Conservation (phyloP, 1,140 invertebrate genomes). For the Triops cancriformis region DNA sequence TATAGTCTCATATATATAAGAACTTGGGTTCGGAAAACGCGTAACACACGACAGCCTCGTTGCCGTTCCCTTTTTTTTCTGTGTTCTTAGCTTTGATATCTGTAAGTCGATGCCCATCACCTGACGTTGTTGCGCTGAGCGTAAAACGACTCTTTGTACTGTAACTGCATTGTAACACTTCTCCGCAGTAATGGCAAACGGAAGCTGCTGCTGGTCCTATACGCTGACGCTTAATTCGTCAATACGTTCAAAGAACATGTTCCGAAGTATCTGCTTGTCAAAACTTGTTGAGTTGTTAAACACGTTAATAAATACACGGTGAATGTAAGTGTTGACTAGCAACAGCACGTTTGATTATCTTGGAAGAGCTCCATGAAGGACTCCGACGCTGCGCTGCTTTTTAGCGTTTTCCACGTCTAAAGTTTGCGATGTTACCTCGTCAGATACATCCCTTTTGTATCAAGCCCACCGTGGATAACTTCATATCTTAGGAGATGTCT, state of each 20-base stretch:
- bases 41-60: neutral
- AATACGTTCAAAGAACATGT: neutral
- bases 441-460: neutral
- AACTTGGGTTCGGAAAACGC: neutral
- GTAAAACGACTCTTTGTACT: neutral
- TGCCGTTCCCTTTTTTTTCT: neutral
- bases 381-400: neutral
- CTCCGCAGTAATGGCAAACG: neutral
- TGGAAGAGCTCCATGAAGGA: neutral
- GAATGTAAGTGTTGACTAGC: neutral
- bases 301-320: neutral
- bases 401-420: neutral
- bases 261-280: neutral
- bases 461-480: neutral
- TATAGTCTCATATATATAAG: neutral
- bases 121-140: neutral
- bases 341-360: conserved; percentile 2
- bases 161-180: neutral
- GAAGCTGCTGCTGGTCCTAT: neutral
- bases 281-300: neutral
- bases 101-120: neutral
- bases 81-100: neutral
- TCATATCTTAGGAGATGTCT: neutral
- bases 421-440: neutral
- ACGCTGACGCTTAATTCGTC: neutral